Conservation (phyloP, 2,113 vertebrate genomes). For the Spea multiplicata region DNA sequence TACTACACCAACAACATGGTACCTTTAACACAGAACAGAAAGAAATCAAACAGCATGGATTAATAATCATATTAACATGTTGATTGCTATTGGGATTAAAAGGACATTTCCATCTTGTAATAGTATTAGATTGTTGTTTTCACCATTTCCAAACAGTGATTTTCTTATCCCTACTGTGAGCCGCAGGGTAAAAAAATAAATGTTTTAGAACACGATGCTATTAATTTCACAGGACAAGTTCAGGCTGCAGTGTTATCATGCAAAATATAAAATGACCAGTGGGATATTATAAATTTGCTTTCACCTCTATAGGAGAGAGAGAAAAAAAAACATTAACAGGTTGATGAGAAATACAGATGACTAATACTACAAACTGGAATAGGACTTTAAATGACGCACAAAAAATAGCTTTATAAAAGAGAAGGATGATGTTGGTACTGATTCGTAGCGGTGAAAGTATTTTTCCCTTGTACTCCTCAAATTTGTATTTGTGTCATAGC, state of each 20-base stretch:
- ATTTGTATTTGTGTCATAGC: background rate
- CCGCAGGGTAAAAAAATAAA: background rate
- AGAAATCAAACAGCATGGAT: too few relatives aligned
- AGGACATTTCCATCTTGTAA: conserved; percentile 1
- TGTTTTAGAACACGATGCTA: background rate
- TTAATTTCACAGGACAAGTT: background rate
- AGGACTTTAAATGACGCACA: background rate
- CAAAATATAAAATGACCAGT: background rate
- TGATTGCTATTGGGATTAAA: too few relatives aligned
- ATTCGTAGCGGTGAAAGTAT: background rate
- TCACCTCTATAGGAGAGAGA: conserved; percentile 5
- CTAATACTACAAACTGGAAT: background rate
- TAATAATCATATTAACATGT: too few relatives aligned
- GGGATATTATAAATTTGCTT: conserved; percentile 12
- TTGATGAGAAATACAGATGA: background rate
- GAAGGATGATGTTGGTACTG: background rate
- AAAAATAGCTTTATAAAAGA: background rate
- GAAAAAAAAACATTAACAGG: background rate
- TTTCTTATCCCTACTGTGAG: conserved; percentile 7
- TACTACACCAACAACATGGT: too few relatives aligned
- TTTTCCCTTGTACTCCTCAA: too few relatives aligned
- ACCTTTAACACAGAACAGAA: too few relatives aligned
- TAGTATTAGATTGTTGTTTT: background rate
- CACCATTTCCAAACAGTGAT: background rate
- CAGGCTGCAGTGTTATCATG: background rate